A percentile compares a stretch with the other conserved stretches of the same genome.
Evolutionary conservation across 2,888 invertebrate genomes (phyloP).

Genomic region (Drosophila histrio): DNA sequence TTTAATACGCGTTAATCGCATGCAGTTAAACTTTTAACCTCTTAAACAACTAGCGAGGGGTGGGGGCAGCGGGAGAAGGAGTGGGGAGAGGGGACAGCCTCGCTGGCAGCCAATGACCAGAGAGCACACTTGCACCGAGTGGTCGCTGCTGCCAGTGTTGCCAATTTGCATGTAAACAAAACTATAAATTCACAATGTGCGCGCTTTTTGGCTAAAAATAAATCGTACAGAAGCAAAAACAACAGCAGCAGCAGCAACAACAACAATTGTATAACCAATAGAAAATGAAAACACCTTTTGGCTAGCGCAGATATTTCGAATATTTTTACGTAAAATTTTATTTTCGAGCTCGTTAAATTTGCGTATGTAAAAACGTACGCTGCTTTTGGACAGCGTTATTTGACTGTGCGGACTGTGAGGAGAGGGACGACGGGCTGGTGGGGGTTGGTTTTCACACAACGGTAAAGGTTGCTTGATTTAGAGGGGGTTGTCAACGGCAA

Average conservation of each 20-base stretch:
- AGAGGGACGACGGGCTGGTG: not conserved
- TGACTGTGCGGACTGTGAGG: not conserved
- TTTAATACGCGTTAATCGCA: slow-evolving; percentile 46
- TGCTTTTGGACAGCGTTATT: not conserved
- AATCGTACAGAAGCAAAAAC: slow-evolving; percentile 14
- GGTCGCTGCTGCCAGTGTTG: slow-evolving; percentile 35
- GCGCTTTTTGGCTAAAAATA: slow-evolving; percentile 62
- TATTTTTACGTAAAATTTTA: slow-evolving; percentile 58
- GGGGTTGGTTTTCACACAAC: slow-evolving; percentile 33
- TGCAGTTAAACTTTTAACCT: slow-evolving; percentile 60
- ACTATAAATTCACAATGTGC: slow-evolving; percentile 70
- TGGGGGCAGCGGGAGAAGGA: not conserved
- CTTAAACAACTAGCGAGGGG: slow-evolving; percentile 17
- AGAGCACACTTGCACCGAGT: slow-evolving; percentile 37
- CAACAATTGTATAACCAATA: slow-evolving; percentile 35
- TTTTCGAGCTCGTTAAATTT: slow-evolving; percentile 46
- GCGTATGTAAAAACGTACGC: slow-evolving; percentile 38
- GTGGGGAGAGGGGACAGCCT: not conserved
- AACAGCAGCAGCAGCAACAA: slow-evolving; percentile 16
- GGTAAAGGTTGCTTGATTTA: slow-evolving; percentile 54
- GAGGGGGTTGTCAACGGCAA: slow-evolving; percentile 42
- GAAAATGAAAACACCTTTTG: slow-evolving; percentile 64
- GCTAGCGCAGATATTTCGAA: slow-evolving; percentile 54
- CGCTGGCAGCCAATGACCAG: slow-evolving; percentile 52
- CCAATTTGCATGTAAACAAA: slow-evolving; percentile 73